Percentiles rank a stretch among this genome's conserved stretches.
phyloP scores from a whole-genome alignment of 1,140 invertebrate genomes.

The Sycophila sp. region DNA sequence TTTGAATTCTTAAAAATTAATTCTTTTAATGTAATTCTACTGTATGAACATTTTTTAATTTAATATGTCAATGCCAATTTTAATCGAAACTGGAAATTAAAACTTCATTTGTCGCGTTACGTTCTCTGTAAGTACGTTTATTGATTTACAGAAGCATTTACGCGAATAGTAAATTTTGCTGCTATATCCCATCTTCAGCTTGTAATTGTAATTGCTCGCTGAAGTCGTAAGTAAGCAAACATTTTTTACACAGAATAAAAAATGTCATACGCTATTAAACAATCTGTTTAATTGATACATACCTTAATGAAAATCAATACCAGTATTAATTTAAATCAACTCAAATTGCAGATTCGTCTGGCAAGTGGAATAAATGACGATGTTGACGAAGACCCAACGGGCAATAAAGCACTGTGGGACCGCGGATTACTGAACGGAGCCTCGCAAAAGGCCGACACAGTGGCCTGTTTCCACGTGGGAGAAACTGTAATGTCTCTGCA shows the following conservation, averaged over 20 bases:
- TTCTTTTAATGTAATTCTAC: too few species aligned
- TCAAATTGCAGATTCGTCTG: slow-evolving; percentile 74
- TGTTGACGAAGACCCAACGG: slow-evolving; percentile 98
- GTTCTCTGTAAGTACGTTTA: background rate
- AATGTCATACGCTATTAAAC: too few species aligned
- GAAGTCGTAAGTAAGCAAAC: slow-evolving; percentile 18
- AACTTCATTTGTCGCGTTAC: background rate
- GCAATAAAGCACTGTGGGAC: slow-evolving; percentile 98
- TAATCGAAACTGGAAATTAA: too few species aligned
- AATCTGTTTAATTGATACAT: background rate
- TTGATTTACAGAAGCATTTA: background rate
- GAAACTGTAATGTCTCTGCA: slow-evolving; percentile 92
- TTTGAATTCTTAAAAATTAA: too few species aligned
- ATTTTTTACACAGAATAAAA: too few species aligned
- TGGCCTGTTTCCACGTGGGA: slow-evolving; percentile 94
- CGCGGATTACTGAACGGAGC: slow-evolving; percentile 95
- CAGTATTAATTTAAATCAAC: background rate
- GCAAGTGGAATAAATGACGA: slow-evolving; percentile 94
- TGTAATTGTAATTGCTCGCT: slow-evolving; percentile 4
- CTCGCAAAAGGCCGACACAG: slow-evolving; percentile 95
- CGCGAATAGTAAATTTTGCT: background rate
- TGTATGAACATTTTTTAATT: too few species aligned
- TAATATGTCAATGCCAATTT: too few species aligned
- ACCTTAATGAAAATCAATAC: background rate
- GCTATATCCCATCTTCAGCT: slow-evolving; percentile 17